Evolutionary conservation across 2,797 vertebrate species (phyloP), one percentile per base, ranked within the genome.

Genomic region (Phalanger gymnotis): DNA sequence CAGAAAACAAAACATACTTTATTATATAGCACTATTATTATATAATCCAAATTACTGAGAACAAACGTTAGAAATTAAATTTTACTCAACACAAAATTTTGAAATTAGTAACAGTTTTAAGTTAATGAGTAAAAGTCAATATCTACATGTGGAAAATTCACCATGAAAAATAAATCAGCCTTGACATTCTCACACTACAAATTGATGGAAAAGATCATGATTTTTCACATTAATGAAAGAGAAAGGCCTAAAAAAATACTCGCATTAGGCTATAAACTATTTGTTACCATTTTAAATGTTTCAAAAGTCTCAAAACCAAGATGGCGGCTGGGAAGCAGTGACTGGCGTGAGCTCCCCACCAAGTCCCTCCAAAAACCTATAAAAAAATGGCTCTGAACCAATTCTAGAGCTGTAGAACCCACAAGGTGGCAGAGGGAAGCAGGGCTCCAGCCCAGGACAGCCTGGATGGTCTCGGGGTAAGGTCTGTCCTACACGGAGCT

Each of bases 191-290:
- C 56, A 91, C 4, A 31, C 2, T 25, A 81, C 73, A 81, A 81
- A 47, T 47, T 25, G 22, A 81, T 47, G 31, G 53, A 9, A 0
- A 51, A 52, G 31, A 14, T 19, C 52, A 53, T 13, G 51, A 4
- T 54, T 25, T 58, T 27, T 27, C 31, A 73, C 47, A 31, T 4
- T 30, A 89, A 11, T 25, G 54, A 93, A 89, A 47, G 73, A 81
- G 22, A 81, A 87, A 10, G 3, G 1, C 19, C 27, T 52, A 52
- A n/a, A 53, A 54, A 53, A 90, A 90, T 34, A 31, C 27, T 34
- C 28, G n/a, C 0, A 87, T 34, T 2, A 0, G 51, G 56, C 57
- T 4, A 27, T 0, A n/a, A 51, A 28, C 0, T 56, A 90, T 0
- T 81, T 81, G 22, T 28, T 1, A 14, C 40, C 73, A 55, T 14